Conservation (phyloP, 2,888 invertebrate species). For the Dryomyza anilis region DNA sequence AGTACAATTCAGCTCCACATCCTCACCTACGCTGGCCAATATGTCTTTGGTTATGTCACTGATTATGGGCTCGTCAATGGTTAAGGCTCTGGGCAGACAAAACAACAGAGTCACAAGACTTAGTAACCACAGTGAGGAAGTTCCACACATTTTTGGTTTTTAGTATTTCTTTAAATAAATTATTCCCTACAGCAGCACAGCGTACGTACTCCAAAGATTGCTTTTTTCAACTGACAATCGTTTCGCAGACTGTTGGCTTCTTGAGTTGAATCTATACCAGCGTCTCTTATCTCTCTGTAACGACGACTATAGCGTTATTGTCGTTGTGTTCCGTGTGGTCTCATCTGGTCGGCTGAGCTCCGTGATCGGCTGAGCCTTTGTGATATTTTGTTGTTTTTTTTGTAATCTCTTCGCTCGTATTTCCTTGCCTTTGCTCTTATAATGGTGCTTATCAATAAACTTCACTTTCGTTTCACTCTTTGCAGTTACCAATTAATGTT, state of each 20-base stretch:
- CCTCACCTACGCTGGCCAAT: slow-evolving; percentile 55
- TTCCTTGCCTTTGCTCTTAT: neutral
- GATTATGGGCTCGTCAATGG: slow-evolving; percentile 45
- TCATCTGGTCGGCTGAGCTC: neutral
- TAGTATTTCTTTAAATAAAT: neutral
- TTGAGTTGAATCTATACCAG: slow-evolving; percentile 3
- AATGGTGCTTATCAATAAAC: slow-evolving; percentile 41
- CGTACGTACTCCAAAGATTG: slow-evolving; percentile 32
- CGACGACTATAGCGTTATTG: neutral
- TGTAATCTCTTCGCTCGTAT: neutral
- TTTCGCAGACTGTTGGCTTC: slow-evolving; percentile 5
- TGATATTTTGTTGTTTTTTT: slow-evolving; percentile 9
- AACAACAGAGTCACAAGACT: neutral
- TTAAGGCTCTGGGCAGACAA: neutral
- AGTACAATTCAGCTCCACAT: slow-evolving; percentile 57
- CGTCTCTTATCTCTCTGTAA: slow-evolving; percentile 16
- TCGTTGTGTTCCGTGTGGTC: neutral
- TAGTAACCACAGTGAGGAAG: neutral
- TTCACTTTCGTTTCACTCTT: slow-evolving; percentile 30
- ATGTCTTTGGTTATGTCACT: slow-evolving; percentile 52
- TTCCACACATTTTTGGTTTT: neutral
- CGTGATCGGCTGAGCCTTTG: neutral
- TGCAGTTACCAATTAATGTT: neutral
- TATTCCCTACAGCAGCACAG: neutral
- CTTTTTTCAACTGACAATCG: slow-evolving; percentile 38